Evolutionary conservation across 1,140 invertebrate species (phyloP), one percentile per base, ranked within the genome.

Genomic region (Anadara kagoshimensis): DNA sequence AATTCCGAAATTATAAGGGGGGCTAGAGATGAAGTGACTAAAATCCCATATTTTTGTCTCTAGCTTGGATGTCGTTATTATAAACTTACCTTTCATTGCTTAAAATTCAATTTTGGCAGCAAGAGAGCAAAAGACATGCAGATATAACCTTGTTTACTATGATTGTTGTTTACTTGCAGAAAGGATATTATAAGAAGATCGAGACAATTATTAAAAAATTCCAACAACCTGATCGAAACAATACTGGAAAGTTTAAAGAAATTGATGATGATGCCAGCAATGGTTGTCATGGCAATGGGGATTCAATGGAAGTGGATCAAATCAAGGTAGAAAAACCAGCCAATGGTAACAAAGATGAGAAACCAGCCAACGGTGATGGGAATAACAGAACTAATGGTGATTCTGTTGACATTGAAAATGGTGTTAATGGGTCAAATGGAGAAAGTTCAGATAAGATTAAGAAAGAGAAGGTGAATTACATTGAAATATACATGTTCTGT

Each of bases 181-280:
- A 86, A 77, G 82, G 83, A 12, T 86, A 84, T 64, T 84, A 70
- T 59, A 83, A 81, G 53, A 79, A 79, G 44, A 61, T 86, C n/a
- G 73, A 81, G 44, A 69, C 75, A 26, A 24, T 85, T 22, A 69
- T 85, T 78, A 73, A 76, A 26, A 57, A 76, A 70, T 47, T 78
- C 63, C 68, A 63, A 44, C 24, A 36, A 36, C 29, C 29, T 64
- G 0, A 47, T 16, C 1, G 43, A 64, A 24, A 24, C 22, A 58
- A 44, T 18, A 49, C 14, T 54, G 29, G 29, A 36, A 36, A 36
- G 29, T 36, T 36, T 36, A 36, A 36, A 36, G 24, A 41, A 22
- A 43, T 29, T 61, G 56, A 57, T 36, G 59, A 66, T 59, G 53
- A 61, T 14, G 26, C n/a, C 36, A 62, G 43, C 16, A 49, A 18